Base-by-base conservation (phyloP, 1,140 invertebrate species). In the Leptinotarsa lineolata region DNA sequence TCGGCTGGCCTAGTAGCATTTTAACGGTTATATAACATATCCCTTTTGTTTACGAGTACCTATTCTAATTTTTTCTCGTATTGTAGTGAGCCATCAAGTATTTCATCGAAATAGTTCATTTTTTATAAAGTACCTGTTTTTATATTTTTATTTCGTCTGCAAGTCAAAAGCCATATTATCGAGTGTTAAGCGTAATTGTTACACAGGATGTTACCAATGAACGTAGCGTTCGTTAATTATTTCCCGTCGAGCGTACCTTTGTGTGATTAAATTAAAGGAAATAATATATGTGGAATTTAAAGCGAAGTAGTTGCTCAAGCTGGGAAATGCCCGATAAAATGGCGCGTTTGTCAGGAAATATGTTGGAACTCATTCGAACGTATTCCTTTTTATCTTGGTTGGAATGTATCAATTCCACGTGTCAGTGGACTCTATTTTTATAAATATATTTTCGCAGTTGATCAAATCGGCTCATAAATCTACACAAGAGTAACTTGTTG, bases 191-290 rank as follows among this genome's bases (percentile, higher is more conserved):
- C 58, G 39, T 63, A 71, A 71, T 71, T 71, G 69, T 39, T 48
- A 72, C 59, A 76, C 77, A 75, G 77, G 77, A 78, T 75, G 77
- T 76, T 69, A 70, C 74, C 67, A 78, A 78, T 78, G 75, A 78
- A 75, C 71, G 68, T 78, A 74, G 76, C 73, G 77, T 76, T 73
- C 74, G 71, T 78, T 78, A 78, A 78, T 78, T 78, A 72, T 78
- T 78, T 78, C 77, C 77, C 77, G 72, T 76, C 71, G 59, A 18
- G 69, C 24, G 44, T 71, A 71, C 69, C 69, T 71, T 71, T 71
- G 20, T 64, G 60, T 71, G 69, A 71, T 71, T 71, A 71, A 71
- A 71, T 71, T 71, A 63, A 71, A 71, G 58, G 69, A 63, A 63
- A 45, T 63, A 68, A 58, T 68, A 45, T 48, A 64, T 64, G 22